phyloP scores from a whole-genome alignment of 2,888 invertebrate species.

The Phasia obesa region DNA sequence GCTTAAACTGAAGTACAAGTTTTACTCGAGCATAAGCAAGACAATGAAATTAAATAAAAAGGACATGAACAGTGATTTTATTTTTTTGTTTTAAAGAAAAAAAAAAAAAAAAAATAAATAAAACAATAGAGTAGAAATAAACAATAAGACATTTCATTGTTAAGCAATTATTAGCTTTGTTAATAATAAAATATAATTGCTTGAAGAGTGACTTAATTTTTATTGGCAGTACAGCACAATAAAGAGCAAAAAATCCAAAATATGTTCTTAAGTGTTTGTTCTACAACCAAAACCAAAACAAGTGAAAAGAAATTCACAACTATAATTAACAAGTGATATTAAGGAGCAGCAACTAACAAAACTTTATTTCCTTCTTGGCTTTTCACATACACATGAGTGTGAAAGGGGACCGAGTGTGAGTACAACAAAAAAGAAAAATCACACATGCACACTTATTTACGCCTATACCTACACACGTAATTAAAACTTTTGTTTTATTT shows the following conservation, averaged over 20 bases:
- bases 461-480: constrained; percentile 23
- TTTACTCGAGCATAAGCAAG: not conserved
- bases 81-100: no score
- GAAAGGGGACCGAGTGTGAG: not conserved
- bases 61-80: not conserved
- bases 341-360: constrained; percentile 13
- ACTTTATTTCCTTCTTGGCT: not conserved
- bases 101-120: not conserved
- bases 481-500: constrained; percentile 56
- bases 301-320: not conserved
- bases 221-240: not conserved
- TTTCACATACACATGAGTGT: not conserved
- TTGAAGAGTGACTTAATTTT: constrained; percentile 26
- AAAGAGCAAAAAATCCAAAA: not conserved
- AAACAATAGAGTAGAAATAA: constrained; percentile 33
- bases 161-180: constrained; percentile 56
- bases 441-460: not conserved
- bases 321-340: not conserved
- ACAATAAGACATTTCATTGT: constrained; percentile 46
- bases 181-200: not conserved
- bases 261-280: no score
- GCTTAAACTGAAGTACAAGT: not conserved
- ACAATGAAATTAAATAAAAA: constrained; percentile 6
- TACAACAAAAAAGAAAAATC: not conserved
- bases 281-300: no score